Evolutionary conservation across 2,113 vertebrate genomes (phyloP).

Genomic region (Ascaphus truei): DNA sequence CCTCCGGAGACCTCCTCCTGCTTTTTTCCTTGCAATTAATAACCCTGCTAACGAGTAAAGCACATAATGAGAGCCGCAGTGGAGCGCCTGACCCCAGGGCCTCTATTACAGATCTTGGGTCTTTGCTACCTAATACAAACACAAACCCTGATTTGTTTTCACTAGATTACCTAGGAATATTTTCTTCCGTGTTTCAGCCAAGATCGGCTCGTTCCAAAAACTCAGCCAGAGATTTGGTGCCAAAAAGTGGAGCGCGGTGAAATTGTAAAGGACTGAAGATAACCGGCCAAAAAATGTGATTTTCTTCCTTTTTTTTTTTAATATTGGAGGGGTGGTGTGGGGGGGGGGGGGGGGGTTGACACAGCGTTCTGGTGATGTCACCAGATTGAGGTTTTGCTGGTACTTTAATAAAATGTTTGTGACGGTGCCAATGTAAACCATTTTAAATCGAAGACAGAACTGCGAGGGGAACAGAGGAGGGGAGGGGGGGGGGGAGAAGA

Average conservation of each 20-base stretch:
- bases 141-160: constrained; percentile 32
- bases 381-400: constrained; percentile 83
- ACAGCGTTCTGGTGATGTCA: constrained; percentile 87
- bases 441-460: constrained; percentile 92
- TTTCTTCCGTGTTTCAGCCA: constrained; percentile 11
- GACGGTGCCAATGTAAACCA: constrained; percentile 96
- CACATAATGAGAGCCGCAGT: not conserved
- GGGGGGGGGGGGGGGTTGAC: constrained; percentile 45
- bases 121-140: constrained; percentile 36
- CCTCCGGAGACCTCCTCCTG: constrained; percentile 18
- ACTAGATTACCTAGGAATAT: constrained; percentile 33
- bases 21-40: constrained; percentile 32
- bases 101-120: constrained; percentile 12
- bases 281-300: constrained; percentile 58
- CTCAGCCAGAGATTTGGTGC: too few relatives aligned
- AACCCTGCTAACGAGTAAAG: constrained; percentile 16
- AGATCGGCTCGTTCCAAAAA: constrained; percentile 15
- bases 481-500: constrained; percentile 89
- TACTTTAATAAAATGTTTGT: constrained; percentile 92
- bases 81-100: constrained; percentile 16
- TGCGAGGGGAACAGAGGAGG: constrained; percentile 85
- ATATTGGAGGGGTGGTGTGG: not conserved
- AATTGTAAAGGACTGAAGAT: constrained; percentile 60
- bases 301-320: constrained; percentile 58
- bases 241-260: constrained; percentile 36